Percentiles rank a stretch among this genome's conserved stretches.
These are phyloP conservation scores for Mallotus villosus DNA, from an alignment of 2,797 vertebrate genomes.

Conservation along the genomic window DNA sequence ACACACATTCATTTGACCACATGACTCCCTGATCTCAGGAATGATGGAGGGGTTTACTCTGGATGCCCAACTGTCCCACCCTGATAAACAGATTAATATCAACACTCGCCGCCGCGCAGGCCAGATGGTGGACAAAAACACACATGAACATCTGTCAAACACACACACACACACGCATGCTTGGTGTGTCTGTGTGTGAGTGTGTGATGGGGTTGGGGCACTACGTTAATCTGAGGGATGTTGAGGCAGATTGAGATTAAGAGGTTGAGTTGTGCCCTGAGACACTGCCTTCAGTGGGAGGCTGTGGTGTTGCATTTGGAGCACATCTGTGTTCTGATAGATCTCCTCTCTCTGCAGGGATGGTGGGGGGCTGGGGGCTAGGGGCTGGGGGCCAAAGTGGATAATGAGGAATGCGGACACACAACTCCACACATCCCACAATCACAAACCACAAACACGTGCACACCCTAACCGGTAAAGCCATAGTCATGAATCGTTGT, in stretches of 20 bases:
- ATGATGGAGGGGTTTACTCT: slow-evolving; percentile 66
- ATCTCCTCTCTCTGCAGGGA: slow-evolving; percentile 31
- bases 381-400: too few relatives aligned
- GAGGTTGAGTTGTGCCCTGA: slow-evolving; percentile 45
- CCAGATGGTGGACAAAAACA: slow-evolving; percentile 75
- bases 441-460: neutral
- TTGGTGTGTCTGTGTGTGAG: slow-evolving; percentile 54
- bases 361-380: neutral
- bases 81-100: slow-evolving; percentile 81
- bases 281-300: slow-evolving; percentile 47
- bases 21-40: slow-evolving; percentile 56
- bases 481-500: neutral
- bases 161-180: slow-evolving; percentile 54
- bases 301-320: slow-evolving; percentile 64
- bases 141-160: slow-evolving; percentile 77
- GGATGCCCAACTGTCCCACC: slow-evolving; percentile 60
- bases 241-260: slow-evolving; percentile 71
- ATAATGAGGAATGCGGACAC: too few relatives aligned
- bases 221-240: slow-evolving; percentile 63
- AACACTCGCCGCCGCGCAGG: slow-evolving; percentile 74
- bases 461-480: neutral
- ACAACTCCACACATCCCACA: neutral
- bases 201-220: slow-evolving; percentile 4
- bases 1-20: slow-evolving; percentile 24
- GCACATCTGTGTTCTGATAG: slow-evolving; percentile 60